These are phyloP conservation scores for Kryptolebias ocellatus DNA, from an alignment of 2,797 vertebrate genomes.

Conservation along the genomic window DNA sequence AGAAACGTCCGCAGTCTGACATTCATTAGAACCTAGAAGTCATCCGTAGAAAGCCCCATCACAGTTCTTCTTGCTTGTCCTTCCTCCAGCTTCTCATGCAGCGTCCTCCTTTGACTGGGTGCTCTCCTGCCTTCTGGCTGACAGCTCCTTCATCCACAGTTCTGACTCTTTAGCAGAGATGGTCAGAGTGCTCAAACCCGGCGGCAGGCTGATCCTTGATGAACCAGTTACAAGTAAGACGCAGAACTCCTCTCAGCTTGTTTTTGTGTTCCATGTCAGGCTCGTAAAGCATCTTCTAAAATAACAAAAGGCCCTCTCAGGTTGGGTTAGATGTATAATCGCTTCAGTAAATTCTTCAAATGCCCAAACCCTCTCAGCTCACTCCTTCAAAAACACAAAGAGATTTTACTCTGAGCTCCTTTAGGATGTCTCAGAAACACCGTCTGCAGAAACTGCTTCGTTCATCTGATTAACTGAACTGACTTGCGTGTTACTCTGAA, in stretches of 20 bases:
- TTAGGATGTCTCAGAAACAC: no score
- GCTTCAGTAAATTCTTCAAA: no score
- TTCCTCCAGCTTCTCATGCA: constrained; percentile 82
- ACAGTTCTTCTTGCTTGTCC: not conserved
- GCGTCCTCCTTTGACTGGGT: constrained; percentile 87
- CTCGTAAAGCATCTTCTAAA: not conserved
- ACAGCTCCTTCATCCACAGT: constrained; percentile 81
- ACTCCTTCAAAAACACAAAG: no score
- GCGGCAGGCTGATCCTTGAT: constrained; percentile 86
- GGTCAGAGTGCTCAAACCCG: constrained; percentile 89
- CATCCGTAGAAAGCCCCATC: not conserved
- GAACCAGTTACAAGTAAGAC: constrained; percentile 86
- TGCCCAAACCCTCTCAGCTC: no score
- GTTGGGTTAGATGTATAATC: not conserved
- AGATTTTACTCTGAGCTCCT: no score
- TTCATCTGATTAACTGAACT: no score
- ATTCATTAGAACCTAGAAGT: not conserved
- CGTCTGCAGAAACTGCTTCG: no score
- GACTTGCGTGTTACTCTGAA: no score
- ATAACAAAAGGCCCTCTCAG: not conserved
- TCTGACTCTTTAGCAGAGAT: constrained; percentile 87
- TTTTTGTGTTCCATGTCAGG: not conserved
- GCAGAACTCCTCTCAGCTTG: not conserved
- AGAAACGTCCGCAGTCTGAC: not conserved
- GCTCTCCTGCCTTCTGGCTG: constrained; percentile 85